Percentiles rank a stretch among this genome's conserved stretches.
These are phyloP conservation scores for Okapia johnstoni DNA, from an alignment of 2,113 vertebrate genomes.

Conservation along the genomic window DNA sequence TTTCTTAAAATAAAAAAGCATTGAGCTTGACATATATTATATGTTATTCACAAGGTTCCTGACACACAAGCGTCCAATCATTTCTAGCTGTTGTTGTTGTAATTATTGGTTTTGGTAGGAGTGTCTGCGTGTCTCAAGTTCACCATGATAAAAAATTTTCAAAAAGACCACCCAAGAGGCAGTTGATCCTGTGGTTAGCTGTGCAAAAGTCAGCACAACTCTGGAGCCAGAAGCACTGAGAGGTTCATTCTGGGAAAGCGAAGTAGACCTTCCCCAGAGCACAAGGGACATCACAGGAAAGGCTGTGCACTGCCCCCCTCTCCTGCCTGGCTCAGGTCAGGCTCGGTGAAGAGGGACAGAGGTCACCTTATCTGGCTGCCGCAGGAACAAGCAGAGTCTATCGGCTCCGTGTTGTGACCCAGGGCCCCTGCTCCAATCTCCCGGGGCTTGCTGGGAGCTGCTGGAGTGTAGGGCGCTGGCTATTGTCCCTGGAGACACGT, in stretches of 20 bases:
- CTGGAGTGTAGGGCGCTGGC: slow-evolving; percentile 72
- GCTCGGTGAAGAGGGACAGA: neutral
- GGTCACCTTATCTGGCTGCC: slow-evolving; percentile 76
- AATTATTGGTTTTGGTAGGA: neutral
- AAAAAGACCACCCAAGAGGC: slow-evolving; percentile 22
- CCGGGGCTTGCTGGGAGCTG: slow-evolving; percentile 59
- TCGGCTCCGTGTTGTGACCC: slow-evolving; percentile 9
- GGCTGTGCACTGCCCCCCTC: neutral
- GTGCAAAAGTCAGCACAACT: neutral
- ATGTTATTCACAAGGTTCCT: neutral
- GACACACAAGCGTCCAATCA: neutral
- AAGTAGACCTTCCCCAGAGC: neutral
- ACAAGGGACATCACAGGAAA: slow-evolving; percentile 5
- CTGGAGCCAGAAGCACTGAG: neutral
- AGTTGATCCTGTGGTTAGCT: neutral
- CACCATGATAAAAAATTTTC: neutral
- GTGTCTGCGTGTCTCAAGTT: neutral
- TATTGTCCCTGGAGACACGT: slow-evolving; percentile 74
- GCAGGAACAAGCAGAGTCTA: neutral
- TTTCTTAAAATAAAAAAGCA: neutral
- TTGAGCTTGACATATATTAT: neutral
- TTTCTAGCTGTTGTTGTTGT: neutral
- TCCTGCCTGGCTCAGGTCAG: slow-evolving; percentile 39
- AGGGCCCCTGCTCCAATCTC: slow-evolving; percentile 76
- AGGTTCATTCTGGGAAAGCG: neutral